Percentiles rank a stretch among this genome's conserved stretches.
Evolutionary conservation across 2,797 vertebrate species (phyloP).

Genomic region (Esox lucius): DNA sequence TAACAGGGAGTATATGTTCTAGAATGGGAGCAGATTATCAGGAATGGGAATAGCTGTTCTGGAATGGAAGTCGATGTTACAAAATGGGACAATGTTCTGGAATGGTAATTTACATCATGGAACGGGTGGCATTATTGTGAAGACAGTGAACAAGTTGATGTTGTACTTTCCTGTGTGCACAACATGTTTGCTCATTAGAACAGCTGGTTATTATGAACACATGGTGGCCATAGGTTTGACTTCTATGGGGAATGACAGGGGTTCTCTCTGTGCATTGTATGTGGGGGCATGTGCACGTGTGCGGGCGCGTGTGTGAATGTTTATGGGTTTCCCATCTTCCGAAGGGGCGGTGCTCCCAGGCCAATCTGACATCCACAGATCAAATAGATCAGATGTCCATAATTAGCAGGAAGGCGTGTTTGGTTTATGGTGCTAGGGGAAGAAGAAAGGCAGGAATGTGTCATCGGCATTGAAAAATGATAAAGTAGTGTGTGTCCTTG

Average conservation of each 20-base stretch:
- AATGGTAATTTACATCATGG: too few species aligned
- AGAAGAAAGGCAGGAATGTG: constrained; percentile 70
- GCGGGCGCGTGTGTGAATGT: constrained; percentile 20
- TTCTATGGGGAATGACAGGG: neutral
- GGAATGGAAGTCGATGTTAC: neutral
- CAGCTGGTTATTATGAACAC: neutral
- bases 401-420: constrained; percentile 72
- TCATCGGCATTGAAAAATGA: constrained; percentile 63
- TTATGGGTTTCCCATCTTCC: constrained; percentile 44
- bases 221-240: neutral
- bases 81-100: too few species aligned
- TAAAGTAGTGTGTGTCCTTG: constrained; percentile 10
- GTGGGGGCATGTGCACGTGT: neutral
- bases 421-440: constrained; percentile 71
- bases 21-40: too few species aligned
- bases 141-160: too few species aligned
- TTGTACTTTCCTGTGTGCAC: neutral
- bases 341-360: constrained; percentile 57
- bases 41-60: neutral
- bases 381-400: constrained; percentile 70
- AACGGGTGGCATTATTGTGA: constrained; percentile 23
- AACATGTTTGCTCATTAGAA: neutral
- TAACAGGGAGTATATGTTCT: neutral
- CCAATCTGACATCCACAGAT: constrained; percentile 54
- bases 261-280: neutral